Percentiles rank a stretch among this genome's conserved stretches.
These are phyloP conservation scores for Enteromius unitaeniatus DNA, from an alignment of 2,797 vertebrate species.

Conservation along the genomic window DNA sequence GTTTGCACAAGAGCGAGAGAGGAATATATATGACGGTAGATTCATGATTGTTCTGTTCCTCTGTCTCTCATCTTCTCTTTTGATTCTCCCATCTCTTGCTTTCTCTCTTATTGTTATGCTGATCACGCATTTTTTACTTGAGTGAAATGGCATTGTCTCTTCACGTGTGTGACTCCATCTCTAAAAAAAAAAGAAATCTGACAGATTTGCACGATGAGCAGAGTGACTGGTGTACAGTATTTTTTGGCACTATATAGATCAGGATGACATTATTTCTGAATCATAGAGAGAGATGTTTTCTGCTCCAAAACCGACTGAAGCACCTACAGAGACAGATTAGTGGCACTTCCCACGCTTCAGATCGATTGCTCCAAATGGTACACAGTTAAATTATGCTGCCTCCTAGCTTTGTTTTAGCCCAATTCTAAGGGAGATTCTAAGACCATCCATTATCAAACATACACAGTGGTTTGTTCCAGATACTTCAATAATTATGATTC, in stretches of 20 bases:
- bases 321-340: not conserved
- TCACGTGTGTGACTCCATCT: not conserved
- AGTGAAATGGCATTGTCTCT: conserved; percentile 5
- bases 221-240: not conserved
- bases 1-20: not conserved
- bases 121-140: not conserved
- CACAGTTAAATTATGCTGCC: not conserved
- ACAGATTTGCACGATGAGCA: not conserved
- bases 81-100: not conserved
- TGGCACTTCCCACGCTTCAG: not conserved
- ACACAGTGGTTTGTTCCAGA: not conserved
- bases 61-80: not conserved
- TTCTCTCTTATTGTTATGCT: conserved; percentile 7
- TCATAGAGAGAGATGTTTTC: not conserved
- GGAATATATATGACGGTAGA: conserved; percentile 5
- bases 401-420: not conserved
- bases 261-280: not conserved
- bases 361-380: not conserved
- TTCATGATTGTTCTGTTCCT: not conserved
- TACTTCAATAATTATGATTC: not conserved
- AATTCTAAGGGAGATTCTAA: not conserved
- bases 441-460: too few species aligned
- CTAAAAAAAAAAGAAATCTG: not conserved
- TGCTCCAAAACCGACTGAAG: not conserved
- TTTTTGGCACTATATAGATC: not conserved